Conservation (phyloP, 2,113 vertebrate genomes). For the Passer domesticus region DNA sequence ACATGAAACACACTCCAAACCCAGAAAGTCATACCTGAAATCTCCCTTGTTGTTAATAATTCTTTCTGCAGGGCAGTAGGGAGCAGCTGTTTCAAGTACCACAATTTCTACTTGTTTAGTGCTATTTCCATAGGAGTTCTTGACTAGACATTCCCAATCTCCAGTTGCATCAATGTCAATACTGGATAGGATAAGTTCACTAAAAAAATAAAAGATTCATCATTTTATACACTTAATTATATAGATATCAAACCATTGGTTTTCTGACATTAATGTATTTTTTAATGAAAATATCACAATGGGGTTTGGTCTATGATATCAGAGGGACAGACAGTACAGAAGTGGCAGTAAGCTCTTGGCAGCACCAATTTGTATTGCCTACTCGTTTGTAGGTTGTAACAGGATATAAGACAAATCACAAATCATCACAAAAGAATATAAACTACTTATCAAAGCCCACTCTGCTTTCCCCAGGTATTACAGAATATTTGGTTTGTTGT, state of each 20-base stretch:
- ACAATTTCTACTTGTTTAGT: conserved; percentile 87
- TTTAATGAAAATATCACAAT: not conserved
- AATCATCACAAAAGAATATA: not conserved
- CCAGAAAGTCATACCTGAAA: conserved; percentile 82
- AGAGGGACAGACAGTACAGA: not conserved
- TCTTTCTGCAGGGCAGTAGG: conserved; percentile 86
- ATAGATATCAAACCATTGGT: not conserved
- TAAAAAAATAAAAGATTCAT: conserved; percentile 50
- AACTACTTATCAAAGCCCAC: not conserved
- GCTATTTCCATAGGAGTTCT: conserved; percentile 86
- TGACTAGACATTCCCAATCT: conserved; percentile 88
- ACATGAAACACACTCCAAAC: not conserved
- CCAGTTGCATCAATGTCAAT: conserved; percentile 82
- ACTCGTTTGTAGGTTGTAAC: not conserved
- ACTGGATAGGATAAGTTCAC: conserved; percentile 88
- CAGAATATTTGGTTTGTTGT: not conserved
- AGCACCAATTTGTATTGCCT: not conserved
- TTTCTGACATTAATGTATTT: not conserved
- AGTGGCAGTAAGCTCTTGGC: not conserved
- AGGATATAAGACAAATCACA: not conserved
- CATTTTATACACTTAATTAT: not conserved
- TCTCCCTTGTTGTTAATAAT: conserved; percentile 90
- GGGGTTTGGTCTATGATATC: not conserved
- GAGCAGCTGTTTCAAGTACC: conserved; percentile 84
- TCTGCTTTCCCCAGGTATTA: not conserved